Evolutionary conservation across 2,888 invertebrate species (phyloP).

Genomic region (Gymnocheta viridis): DNA sequence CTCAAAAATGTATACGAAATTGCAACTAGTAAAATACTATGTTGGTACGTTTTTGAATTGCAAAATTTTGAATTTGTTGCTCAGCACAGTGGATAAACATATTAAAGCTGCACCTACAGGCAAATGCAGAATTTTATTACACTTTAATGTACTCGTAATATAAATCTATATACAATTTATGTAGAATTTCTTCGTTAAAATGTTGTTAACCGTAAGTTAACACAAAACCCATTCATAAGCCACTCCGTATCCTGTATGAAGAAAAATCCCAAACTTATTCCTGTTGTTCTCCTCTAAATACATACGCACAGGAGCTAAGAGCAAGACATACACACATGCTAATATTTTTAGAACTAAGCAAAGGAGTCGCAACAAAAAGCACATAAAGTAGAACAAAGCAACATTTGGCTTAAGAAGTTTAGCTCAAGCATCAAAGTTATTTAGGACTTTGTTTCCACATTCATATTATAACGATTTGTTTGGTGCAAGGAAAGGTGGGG

Average conservation of each 20-base stretch:
- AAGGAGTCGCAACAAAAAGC: conserved; percentile 22
- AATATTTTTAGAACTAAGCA: conserved; percentile 6
- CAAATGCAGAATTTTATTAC: neutral
- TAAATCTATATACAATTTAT: neutral
- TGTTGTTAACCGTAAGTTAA: neutral
- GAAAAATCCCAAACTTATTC: neutral
- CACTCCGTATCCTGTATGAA: conserved; percentile 10
- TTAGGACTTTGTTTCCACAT: neutral
- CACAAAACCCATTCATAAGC: neutral
- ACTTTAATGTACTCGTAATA: neutral
- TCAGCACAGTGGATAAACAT: neutral
- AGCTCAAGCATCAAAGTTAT: conserved; percentile 49
- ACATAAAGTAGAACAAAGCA: conserved; percentile 20
- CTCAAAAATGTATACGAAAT: neutral
- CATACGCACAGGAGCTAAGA: neutral
- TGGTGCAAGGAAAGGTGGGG: conserved; percentile 9
- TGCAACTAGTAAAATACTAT: neutral
- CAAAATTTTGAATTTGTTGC: conserved; percentile 4
- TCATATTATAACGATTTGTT: conserved; percentile 1
- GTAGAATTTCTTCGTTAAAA: neutral
- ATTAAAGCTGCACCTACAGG: neutral
- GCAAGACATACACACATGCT: neutral
- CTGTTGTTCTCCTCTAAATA: neutral
- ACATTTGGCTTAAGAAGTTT: conserved; percentile 65
- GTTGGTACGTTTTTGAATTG: neutral